A percentile compares a stretch with the other conserved stretches of the same genome.
phyloP scores from a whole-genome alignment of 1,140 invertebrate species.

The Trigoniulus corallinus region DNA sequence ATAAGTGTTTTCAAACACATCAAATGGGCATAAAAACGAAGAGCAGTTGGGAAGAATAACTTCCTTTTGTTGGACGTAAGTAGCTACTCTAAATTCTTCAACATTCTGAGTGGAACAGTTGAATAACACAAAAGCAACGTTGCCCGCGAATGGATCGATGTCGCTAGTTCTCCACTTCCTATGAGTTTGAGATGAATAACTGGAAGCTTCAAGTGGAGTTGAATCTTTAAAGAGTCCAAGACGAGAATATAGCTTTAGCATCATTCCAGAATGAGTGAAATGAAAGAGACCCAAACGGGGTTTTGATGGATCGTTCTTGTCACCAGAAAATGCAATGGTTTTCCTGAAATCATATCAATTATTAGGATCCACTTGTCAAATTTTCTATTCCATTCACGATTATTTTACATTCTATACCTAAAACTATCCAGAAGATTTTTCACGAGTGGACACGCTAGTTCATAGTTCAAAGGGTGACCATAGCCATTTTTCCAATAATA shows the following conservation, averaged over 20 bases:
- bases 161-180: constrained; percentile 53
- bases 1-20: background rate
- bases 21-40: background rate
- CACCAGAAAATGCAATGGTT: background rate
- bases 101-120: no score
- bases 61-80: background rate
- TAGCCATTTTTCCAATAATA: constrained; percentile 77
- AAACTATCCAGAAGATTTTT: constrained; percentile 53
- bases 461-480: constrained; percentile 51
- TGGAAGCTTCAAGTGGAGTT: constrained; percentile 38
- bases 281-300: constrained; percentile 38
- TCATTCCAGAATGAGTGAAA: constrained; percentile 72
- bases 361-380: no score
- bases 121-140: constrained; percentile 60
- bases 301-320: background rate
- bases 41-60: background rate
- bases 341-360: no score
- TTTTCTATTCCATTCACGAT: no score
- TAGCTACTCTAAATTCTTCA: background rate
- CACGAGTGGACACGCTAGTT: constrained; percentile 59
- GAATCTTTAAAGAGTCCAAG: constrained; percentile 56
- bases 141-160: constrained; percentile 69
- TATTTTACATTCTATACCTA: constrained; percentile 28
- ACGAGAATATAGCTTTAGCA: constrained; percentile 57
- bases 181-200: constrained; percentile 32